Conservation (phyloP, 2,797 vertebrate genomes). For the Pristis pectinata region DNA sequence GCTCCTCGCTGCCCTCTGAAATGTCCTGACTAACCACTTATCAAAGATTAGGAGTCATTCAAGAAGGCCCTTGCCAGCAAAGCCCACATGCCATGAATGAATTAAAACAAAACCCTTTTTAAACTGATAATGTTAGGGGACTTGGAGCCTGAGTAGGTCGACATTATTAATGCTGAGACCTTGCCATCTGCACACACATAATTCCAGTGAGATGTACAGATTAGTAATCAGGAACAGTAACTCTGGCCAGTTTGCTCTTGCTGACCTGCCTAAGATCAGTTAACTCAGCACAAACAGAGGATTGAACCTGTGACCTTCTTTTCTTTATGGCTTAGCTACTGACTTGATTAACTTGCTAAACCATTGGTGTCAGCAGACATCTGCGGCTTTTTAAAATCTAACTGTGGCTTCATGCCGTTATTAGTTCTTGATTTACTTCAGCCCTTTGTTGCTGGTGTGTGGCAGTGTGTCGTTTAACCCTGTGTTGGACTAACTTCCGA, state of each 20-base stretch:
- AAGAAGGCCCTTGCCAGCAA: too few relatives aligned
- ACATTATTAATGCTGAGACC: not conserved
- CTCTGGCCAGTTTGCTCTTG: not conserved
- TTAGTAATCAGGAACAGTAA: not conserved
- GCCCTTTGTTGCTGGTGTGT: not conserved
- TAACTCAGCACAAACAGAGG: conserved; percentile 26
- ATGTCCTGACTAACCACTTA: too few relatives aligned
- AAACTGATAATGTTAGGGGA: not conserved
- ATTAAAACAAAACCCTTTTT: not conserved
- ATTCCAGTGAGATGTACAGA: not conserved
- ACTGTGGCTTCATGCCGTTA: not conserved
- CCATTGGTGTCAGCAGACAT: not conserved
- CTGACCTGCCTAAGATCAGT: not conserved
- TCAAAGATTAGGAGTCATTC: too few relatives aligned
- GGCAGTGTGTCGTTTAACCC: not conserved
- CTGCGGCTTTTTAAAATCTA: not conserved
- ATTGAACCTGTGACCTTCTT: not conserved
- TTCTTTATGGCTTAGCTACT: conserved; percentile 13
- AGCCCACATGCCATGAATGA: too few relatives aligned
- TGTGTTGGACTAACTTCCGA: not conserved
- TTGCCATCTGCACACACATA: not conserved
- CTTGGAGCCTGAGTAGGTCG: not conserved
- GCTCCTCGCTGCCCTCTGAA: too few relatives aligned
- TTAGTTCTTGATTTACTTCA: conserved; percentile 11
- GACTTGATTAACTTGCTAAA: conserved; percentile 24